Evolutionary conservation across 2,888 invertebrate species (phyloP), one percentile per base, ranked within the genome.

Genomic region (Gymnocheta viridis): DNA sequence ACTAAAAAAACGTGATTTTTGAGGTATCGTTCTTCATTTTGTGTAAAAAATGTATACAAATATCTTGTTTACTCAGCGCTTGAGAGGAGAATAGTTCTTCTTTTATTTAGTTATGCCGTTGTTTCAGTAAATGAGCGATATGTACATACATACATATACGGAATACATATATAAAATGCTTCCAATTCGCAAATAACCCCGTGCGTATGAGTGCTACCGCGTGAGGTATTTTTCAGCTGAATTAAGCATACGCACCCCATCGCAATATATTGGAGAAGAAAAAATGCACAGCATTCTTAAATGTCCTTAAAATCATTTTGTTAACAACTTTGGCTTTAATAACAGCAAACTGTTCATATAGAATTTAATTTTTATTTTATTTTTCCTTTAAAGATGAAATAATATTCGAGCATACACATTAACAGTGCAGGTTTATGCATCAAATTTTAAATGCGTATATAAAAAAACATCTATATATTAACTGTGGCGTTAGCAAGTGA

Each of bases 231-330:
- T 24, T 41, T 41, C n/a, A 7, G 4, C 3, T 17, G 14, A 19
- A 51, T 62, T 9, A 62, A 76, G 22, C 24, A 67, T 58, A 76
- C 66, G 56, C 24, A 49, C 0, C 4, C 17, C 12, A 9, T 32
- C 6, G 4, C 2, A 1, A 7, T 47, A 44, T 27, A 4, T 60
- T 22, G 1, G 4, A 29, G 19, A 19, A 29, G 2, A 41, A 38
- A 17, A 22, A 29, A 12, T 58, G 0, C 9, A 24, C 1, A 56
- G 29, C 19, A 49, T 47, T 56, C 6, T 56, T 22, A 49, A 73
- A 32, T 29, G 47, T 38, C 66, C 66, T 73, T 73, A 58, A 80
- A 80, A 38, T 58, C 12, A 32, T 73, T 73, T 51, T 38, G 35
- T 49, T 80, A 35, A 69, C 4, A 19, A 69, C 22, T 10, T 29